Evolutionary conservation across 1,140 invertebrate genomes (phyloP).

Genomic region (Heliconius himera): DNA sequence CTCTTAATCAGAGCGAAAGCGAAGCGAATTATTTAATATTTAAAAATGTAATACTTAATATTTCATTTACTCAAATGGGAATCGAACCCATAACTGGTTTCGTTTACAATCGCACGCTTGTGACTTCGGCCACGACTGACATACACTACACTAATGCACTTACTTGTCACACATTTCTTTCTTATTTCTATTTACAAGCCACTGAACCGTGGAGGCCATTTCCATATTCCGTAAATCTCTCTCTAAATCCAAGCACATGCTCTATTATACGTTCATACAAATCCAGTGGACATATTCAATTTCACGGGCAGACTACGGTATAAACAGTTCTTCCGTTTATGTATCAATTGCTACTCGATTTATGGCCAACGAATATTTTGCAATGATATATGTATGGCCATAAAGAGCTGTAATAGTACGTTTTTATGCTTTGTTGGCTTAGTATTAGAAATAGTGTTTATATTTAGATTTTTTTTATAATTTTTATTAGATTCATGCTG

Average conservation of each 20-base stretch:
- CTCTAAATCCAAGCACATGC: slow-evolving; percentile 34
- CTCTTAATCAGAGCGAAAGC: background rate
- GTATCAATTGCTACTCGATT: slow-evolving; percentile 42
- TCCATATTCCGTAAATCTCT: slow-evolving; percentile 15
- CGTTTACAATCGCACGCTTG: no score
- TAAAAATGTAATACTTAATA: no score
- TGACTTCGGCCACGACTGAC: no score
- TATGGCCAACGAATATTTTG: slow-evolving; percentile 33
- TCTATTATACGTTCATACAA: slow-evolving; percentile 39
- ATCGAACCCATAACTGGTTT: background rate
- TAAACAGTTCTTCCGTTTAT: slow-evolving; percentile 44
- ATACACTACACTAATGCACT: no score
- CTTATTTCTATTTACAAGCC: no score
- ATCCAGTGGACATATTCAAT: slow-evolving; percentile 47
- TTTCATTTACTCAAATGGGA: background rate
- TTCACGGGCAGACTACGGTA: slow-evolving; percentile 41
- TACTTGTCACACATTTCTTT: no score
- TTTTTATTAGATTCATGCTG: no score
- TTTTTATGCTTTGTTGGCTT: background rate
- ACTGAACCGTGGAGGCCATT: background rate
- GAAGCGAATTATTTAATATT: no score
- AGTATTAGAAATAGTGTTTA: background rate
- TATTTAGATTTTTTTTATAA: no score
- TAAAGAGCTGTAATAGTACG: slow-evolving; percentile 21
- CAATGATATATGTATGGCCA: slow-evolving; percentile 31